Evolutionary conservation across 2,888 invertebrate species (phyloP), one percentile per base, ranked within the genome.

Genomic region (Tiphia femorata): DNA sequence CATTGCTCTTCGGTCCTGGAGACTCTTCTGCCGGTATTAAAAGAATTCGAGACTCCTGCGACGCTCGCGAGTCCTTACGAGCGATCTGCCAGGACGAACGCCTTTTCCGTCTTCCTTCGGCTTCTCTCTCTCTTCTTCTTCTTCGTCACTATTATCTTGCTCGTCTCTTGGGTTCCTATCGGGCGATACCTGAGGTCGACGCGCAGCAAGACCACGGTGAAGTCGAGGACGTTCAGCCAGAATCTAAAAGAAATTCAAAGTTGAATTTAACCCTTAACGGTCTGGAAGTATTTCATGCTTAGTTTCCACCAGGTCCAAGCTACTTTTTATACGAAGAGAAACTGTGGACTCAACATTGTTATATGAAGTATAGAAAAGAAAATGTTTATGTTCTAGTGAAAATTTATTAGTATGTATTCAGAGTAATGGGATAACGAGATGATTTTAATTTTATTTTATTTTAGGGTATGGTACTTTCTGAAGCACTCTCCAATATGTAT

Each of bases 211-310:
- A 25, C 8, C 25, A 8, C 25, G 16, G 12, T 17, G 56, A 60
- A 83, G 82, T 42, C 48, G 17, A 25, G 25, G 8, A 25, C 8
- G 6, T 25, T 25, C 8, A 25, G n/a, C n/a, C n/a, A n/a, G n/a
- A 25, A 25, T 6, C 5, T 25, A 25, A 8, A 6, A 25, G 8
- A 4, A 8, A 25, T 8, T 25, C 25, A 4, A 25, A 4, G 25
- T 25, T 25, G 5, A 6, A 25, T 6, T 25, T 25, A 25, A 25
- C 25, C 25, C 25, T 25, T 25, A 25, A 25, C 25, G 25, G 25
- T 25, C 25, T 8, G 25, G 6, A 25, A 25, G 25, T 25, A 8
- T 25, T 25, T n/a, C n/a, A n/a, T n/a, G n/a, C n/a, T n/a, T n/a
- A n/a, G n/a, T n/a, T n/a, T n/a, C n/a, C n/a, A n/a, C n/a, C n/a